Evolutionary conservation across 2,888 invertebrate species (phyloP).

Genomic region (Folsomia manolachei): DNA sequence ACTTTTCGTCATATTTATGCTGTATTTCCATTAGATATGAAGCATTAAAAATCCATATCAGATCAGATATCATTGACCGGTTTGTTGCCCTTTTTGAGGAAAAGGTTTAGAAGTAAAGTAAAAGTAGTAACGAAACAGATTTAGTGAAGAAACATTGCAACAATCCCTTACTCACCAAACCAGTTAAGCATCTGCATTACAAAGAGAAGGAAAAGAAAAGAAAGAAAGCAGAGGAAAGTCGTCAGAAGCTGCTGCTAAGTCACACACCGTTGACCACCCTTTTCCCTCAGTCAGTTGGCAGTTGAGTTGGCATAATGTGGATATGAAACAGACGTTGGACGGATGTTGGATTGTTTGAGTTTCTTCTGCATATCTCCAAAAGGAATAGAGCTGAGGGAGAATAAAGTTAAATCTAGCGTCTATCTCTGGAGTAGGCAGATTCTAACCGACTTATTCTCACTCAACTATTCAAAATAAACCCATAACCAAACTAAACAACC

Average conservation of each 20-base stretch:
- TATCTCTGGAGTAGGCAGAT: no score
- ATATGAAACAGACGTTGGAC: not conserved
- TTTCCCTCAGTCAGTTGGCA: not conserved
- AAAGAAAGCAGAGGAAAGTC: not conserved
- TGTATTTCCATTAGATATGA: no score
- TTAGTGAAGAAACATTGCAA: no score
- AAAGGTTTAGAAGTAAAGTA: not conserved
- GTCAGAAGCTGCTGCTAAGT: constrained; percentile 4
- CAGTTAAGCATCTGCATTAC: not conserved
- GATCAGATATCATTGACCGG: no score
- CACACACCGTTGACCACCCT: constrained; percentile 28
- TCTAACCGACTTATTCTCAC: no score
- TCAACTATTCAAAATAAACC: not conserved
- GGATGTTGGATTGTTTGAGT: not conserved
- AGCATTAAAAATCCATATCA: no score
- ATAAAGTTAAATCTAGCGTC: no score
- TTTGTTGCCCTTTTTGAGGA: no score
- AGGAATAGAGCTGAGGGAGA: no score
- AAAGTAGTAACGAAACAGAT: not conserved
- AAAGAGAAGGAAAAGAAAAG: not conserved
- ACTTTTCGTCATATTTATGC: no score
- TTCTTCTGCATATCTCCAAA: no score
- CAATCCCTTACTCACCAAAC: no score
- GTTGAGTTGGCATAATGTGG: not conserved
- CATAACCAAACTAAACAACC: not conserved